Percentiles rank a stretch among this genome's conserved stretches.
These are phyloP conservation scores for Lepetodrilus schrolli DNA, from an alignment of 2,888 invertebrate genomes.

Conservation along the genomic window DNA sequence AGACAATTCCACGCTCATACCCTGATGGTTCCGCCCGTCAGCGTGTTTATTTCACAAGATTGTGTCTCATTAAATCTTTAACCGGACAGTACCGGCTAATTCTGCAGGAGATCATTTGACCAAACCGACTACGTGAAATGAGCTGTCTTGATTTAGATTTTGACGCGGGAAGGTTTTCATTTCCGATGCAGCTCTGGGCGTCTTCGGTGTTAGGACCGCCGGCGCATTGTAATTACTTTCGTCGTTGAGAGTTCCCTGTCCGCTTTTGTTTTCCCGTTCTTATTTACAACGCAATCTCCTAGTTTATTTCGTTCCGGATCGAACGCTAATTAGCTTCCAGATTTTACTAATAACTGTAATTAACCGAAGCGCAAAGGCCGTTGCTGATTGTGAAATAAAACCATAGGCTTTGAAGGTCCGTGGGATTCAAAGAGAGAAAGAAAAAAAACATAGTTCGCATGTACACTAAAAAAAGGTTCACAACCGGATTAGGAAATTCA, in stretches of 20 bases:
- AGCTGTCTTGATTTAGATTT: slow-evolving; percentile 3
- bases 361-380: neutral
- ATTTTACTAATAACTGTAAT: slow-evolving; percentile 28
- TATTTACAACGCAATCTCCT: slow-evolving; percentile 22
- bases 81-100: neutral
- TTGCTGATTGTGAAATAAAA: neutral
- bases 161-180: slow-evolving; percentile 5
- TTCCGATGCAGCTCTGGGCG: slow-evolving; percentile 2
- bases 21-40: neutral
- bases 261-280: slow-evolving; percentile 25
- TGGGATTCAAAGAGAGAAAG: no score
- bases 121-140: neutral
- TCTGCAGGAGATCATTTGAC: neutral
- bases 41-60: neutral
- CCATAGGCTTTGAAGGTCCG: neutral
- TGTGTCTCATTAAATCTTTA: neutral
- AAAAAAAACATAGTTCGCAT: slow-evolving; percentile 14
- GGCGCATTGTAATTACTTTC: slow-evolving; percentile 9
- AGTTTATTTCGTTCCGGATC: slow-evolving; percentile 28
- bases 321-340: slow-evolving; percentile 27
- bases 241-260: neutral
- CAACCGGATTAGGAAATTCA: neutral
- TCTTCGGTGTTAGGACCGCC: neutral
- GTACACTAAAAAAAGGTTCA: neutral
- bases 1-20: slow-evolving; percentile 3